Conservation (phyloP, 2,113 vertebrate species). For the Vidua macroura region DNA sequence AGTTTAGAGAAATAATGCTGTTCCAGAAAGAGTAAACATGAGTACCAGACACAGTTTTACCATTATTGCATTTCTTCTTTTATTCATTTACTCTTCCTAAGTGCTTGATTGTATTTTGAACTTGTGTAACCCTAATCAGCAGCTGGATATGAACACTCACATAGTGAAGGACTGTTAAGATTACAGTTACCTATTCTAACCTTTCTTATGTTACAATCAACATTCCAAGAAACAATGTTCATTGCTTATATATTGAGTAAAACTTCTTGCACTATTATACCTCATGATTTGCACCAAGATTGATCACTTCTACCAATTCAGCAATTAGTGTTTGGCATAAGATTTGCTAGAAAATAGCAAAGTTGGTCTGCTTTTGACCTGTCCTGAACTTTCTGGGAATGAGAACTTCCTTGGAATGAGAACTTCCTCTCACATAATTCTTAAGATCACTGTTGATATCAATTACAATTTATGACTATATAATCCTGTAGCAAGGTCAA, state of each 20-base stretch:
- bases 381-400: not conserved
- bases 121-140: not conserved
- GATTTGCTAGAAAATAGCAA: not conserved
- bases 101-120: not conserved
- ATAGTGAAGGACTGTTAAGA: not conserved
- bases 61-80: not conserved
- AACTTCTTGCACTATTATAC: not conserved
- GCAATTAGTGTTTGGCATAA: not conserved
- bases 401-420: not conserved
- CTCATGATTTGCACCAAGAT: not conserved
- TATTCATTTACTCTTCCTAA: not conserved
- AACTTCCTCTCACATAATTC: not conserved
- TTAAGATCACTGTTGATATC: not conserved
- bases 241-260: not conserved
- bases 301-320: not conserved
- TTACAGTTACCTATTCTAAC: not conserved
- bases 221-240: not conserved
- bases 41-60: not conserved
- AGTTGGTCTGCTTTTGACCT: not conserved
- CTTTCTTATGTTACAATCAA: not conserved
- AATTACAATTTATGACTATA: not conserved
- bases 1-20: not conserved
- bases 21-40: not conserved
- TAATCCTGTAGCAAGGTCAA: not conserved
- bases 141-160: not conserved